phyloP scores from a whole-genome alignment of 2,888 invertebrate species.

The Athripsodes cinereus region DNA sequence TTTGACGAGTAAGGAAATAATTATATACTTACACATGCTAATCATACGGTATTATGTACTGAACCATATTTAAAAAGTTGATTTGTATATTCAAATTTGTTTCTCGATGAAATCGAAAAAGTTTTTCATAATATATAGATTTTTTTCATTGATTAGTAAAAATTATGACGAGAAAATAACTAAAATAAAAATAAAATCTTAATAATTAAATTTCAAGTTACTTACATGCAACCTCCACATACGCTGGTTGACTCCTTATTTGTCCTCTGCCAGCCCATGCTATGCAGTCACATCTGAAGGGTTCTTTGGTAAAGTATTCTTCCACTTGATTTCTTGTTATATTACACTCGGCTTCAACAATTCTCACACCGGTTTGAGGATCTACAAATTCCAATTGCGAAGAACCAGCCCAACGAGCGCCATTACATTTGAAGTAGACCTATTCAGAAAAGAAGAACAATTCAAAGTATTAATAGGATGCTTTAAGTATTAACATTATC shows the following conservation, averaged over 20 bases:
- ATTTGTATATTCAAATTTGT: no score
- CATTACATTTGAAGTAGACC: slow-evolving; percentile 91
- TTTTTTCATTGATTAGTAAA: no score
- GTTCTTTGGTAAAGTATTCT: slow-evolving; percentile 85
- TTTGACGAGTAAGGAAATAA: no score
- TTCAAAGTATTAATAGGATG: neutral
- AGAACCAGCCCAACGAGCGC: slow-evolving; percentile 59
- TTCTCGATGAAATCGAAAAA: no score
- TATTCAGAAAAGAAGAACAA: slow-evolving; percentile 31
- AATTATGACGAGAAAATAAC: neutral
- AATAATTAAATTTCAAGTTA: slow-evolving; percentile 34
- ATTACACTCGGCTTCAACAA: slow-evolving; percentile 80
- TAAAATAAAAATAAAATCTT: neutral
- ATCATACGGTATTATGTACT: no score
- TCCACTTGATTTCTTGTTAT: slow-evolving; percentile 86
- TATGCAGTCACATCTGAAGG: slow-evolving; percentile 89
- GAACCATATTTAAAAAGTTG: no score
- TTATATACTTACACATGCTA: no score
- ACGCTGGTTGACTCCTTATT: slow-evolving; percentile 81
- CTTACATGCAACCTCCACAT: slow-evolving; percentile 93
- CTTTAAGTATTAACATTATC: neutral
- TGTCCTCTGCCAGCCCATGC: slow-evolving; percentile 86
- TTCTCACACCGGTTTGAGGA: slow-evolving; percentile 80
- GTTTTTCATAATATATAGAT: no score
- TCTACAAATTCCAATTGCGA: slow-evolving; percentile 79